phyloP scores from a whole-genome alignment of 1,140 invertebrate species.

The Aphelinus certus region DNA sequence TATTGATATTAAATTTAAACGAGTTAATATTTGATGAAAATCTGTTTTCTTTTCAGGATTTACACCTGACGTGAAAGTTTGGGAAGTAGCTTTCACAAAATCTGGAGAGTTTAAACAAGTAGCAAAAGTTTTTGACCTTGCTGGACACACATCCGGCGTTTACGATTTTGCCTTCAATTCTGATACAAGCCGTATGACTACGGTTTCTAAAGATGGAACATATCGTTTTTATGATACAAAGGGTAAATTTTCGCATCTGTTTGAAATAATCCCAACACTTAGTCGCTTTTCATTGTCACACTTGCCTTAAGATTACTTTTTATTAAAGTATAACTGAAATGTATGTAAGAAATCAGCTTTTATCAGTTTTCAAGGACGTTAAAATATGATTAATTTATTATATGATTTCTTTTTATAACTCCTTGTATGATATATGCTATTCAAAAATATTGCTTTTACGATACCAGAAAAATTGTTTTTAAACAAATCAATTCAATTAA shows the following conservation, averaged over 20 bases:
- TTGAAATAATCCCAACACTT: too few species aligned
- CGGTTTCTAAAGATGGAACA: slow-evolving; percentile 87
- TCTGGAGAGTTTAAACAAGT: slow-evolving; percentile 80
- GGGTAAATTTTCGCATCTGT: slow-evolving; percentile 63
- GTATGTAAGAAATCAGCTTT: too few species aligned
- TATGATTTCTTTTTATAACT: too few species aligned
- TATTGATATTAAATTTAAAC: not conserved
- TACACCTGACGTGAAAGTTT: slow-evolving; percentile 86
- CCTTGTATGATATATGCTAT: too few species aligned
- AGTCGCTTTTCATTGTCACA: too few species aligned
- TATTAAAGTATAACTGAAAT: too few species aligned
- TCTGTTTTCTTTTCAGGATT: slow-evolving; percentile 72
- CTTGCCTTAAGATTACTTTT: too few species aligned
- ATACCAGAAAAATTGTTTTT: too few species aligned
- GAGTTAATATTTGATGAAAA: slow-evolving; percentile 10
- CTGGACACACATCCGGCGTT: slow-evolving; percentile 85
- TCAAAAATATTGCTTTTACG: too few species aligned
- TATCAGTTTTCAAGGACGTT: too few species aligned
- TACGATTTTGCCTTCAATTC: slow-evolving; percentile 82
- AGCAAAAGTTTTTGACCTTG: slow-evolving; percentile 79
- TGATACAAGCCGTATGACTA: slow-evolving; percentile 83
- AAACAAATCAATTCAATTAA: too few species aligned
- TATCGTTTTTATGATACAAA: slow-evolving; percentile 89
- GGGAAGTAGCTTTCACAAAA: slow-evolving; percentile 83
- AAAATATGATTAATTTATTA: too few species aligned